Base-by-base conservation (phyloP, 2,888 invertebrate genomes). In the Zaprionus bogoriensis region DNA sequence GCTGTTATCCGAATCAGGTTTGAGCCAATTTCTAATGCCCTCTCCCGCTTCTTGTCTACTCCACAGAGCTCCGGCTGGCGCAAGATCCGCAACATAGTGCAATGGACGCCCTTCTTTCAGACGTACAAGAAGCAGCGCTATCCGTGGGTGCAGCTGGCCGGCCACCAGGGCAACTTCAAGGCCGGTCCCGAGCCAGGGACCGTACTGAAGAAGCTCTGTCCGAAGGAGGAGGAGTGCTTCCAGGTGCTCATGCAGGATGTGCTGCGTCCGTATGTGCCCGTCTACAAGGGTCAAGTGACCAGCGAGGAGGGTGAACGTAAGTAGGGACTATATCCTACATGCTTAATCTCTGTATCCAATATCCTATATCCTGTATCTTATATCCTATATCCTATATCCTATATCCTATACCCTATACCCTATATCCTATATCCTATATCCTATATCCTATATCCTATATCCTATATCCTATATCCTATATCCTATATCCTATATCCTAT, bases 41-140 rank as follows among this genome's bases (percentile, higher is more conserved):
- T 39, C 5, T 5, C 10, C n/a, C 5, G 1, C 20, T 4, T n/a
- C 27, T 41, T 41, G 7, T 7, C n/a, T 41, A 6, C 27, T 12
- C 22, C 22, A n/a, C 22, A 97, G 97, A 95, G 95, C 81, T 97
- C 97, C 22, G 96, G 97, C 89, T 98, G 98, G 98, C 93, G 97
- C 69, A 98, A 98, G 91, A 93, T 98, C 41, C 93, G 97, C 50
- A 98, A 97, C 89, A 97, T 98, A 58, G 97, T 98, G 22, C 97
- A 97, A 89, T 98, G 98, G 97, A 97, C 98, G 41, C 98, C 98
- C 36, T 98, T 98, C 93, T 96, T 98, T 90, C 98, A 98, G 92
- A 98, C 97, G 0, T 98, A 98, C 93, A 98, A 98, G 91, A 98
- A 97, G 90, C 96, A 97, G 91, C 93, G 96, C 80, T 98, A 98